Evolutionary conservation across 2,888 invertebrate species (phyloP).

Genomic region (Pediacus dermestoides): DNA sequence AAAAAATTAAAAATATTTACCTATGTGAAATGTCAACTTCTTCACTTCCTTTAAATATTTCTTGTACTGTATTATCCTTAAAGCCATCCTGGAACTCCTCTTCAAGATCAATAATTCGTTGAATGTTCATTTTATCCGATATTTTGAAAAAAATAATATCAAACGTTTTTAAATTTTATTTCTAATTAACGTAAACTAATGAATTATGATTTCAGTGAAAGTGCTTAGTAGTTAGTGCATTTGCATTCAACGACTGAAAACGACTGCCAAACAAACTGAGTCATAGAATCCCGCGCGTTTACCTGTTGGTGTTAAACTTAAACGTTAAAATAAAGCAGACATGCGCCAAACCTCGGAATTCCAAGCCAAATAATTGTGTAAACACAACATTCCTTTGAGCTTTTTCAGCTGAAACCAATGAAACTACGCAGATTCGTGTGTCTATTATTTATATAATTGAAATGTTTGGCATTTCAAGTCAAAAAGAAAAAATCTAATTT

Average conservation of each 20-base stretch:
- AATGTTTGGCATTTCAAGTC: too few relatives aligned
- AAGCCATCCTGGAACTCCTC: constrained; percentile 17
- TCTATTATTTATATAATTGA: constrained; percentile 10
- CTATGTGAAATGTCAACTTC: constrained; percentile 28
- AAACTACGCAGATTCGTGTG: constrained; percentile 19
- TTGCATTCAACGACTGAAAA: too few relatives aligned
- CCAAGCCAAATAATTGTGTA: constrained; percentile 37
- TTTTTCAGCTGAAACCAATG: constrained; percentile 28
- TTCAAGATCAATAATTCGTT: constrained; percentile 14
- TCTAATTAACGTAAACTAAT: too few relatives aligned
- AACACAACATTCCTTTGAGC: constrained; percentile 36
- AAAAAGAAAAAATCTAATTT: too few relatives aligned
- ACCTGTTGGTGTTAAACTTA: constrained; percentile 41
- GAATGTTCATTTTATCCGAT: constrained; percentile 22
- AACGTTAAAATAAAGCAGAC: constrained; percentile 32
- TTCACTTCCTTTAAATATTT: constrained; percentile 37
- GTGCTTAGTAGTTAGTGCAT: constrained; percentile 19
- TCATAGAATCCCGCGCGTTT: constrained; percentile 42
- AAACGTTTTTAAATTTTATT: too few relatives aligned
- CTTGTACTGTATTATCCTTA: constrained; percentile 35
- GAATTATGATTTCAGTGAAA: constrained; percentile 29
- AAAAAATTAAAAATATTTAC: constrained; percentile 20
- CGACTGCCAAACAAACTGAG: constrained; percentile 34
- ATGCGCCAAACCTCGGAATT: constrained; percentile 34
- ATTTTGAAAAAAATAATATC: too few relatives aligned